Evolutionary conservation across 2,797 vertebrate genomes (phyloP), one percentile per base, ranked within the genome.

Genomic region (Cygnus olor): DNA sequence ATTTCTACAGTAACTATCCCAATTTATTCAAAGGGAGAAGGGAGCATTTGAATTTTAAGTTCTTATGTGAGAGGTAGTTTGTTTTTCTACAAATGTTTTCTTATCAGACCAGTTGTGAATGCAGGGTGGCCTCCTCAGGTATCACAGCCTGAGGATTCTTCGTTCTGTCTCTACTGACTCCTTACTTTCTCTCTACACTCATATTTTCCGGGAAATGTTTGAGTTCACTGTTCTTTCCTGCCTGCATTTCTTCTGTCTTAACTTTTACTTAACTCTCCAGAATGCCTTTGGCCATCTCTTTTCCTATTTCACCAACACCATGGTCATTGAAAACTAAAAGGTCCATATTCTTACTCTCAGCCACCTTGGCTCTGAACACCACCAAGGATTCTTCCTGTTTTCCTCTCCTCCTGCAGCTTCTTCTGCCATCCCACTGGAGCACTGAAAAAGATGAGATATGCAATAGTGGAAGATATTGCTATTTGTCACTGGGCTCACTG

Each of bases 301-400:
- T 60, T 71, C 8, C 61, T 28, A 51, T 69, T 87, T 88, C 42
- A 58, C 28, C 32, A 53, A 45, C 28, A 54, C 9, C 1, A 1
- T 9, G 44, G 22, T 6, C 27, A 54, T 68, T 2, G 2, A 38
- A 36, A 88, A 27, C 6, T 78, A 58, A 69, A 83, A 85, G 16
- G 10, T 45, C 8, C 0, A 0, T 11, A 21, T 36, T 83, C 58
- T 76, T 53, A 17, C 42, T 19, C 11, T 42, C 53, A 34, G 32
- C 19, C 34, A 28, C 19, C 30, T 51, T 56, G 24, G 5, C 36
- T 89, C 61, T 5, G 2, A 79, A 40, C 17, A 44, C 4, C 18
- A 60, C 60, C 27, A 15, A 57, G 18, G 6, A 68, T 11, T 58
- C 24, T 25, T 88, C 25, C 14, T 71, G 28, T 76, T 76, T 17